A percentile compares a stretch with the other conserved stretches of the same genome.
Conservation (phyloP, 2,113 vertebrate species). For the Podarcis raffonei region DNA sequence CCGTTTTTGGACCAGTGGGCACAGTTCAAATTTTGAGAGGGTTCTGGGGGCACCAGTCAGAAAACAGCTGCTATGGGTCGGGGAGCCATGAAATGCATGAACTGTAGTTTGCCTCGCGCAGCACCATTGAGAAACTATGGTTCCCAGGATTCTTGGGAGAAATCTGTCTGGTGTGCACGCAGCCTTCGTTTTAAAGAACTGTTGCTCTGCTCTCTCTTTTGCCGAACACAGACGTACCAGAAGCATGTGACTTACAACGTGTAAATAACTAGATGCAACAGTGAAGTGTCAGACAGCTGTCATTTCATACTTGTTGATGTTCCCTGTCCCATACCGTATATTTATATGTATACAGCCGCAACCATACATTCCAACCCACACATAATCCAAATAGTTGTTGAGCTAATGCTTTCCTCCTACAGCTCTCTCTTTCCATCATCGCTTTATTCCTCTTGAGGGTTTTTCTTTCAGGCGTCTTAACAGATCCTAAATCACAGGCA, state of each 20-base stretch:
- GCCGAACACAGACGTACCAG: background rate
- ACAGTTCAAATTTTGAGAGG: too few relatives aligned
- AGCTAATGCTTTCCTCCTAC: background rate
- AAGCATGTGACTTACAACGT: accelerated
- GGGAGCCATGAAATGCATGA: too few relatives aligned
- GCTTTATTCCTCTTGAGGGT: conserved; percentile 9
- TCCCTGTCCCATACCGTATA: background rate
- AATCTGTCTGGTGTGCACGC: too few relatives aligned
- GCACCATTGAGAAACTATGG: too few relatives aligned
- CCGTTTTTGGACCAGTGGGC: too few relatives aligned
- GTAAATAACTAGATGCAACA: conserved; percentile 22
- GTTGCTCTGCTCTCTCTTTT: background rate
- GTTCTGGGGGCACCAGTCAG: too few relatives aligned
- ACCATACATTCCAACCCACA: background rate
- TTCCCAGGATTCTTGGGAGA: too few relatives aligned
- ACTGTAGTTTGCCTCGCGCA: too few relatives aligned
- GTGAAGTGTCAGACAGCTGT: background rate
- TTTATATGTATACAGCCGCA: background rate
- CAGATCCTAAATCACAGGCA: conserved; percentile 55
- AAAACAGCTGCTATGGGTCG: too few relatives aligned
- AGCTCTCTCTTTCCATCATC: background rate
- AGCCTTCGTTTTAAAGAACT: background rate
- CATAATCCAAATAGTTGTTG: conserved; percentile 1
- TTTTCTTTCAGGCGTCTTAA: conserved; percentile 39
- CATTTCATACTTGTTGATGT: background rate